phyloP scores from a whole-genome alignment of 2,797 vertebrate species.

The Eulemur mongoz region DNA sequence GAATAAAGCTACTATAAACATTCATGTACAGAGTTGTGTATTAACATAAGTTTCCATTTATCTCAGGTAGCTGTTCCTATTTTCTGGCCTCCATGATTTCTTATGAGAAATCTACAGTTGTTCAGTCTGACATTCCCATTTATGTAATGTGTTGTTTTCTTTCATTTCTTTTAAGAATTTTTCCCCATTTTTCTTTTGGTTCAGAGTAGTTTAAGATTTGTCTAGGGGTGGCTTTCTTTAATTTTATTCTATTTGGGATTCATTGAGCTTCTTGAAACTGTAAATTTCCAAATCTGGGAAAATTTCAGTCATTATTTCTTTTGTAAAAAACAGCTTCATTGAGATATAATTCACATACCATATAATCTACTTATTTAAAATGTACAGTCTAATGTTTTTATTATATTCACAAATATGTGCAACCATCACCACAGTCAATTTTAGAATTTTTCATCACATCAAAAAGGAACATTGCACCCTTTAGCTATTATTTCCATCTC shows the following conservation, averaged over 20 bases:
- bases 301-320: not conserved
- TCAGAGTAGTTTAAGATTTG: not conserved
- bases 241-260: not conserved
- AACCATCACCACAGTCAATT: not conserved
- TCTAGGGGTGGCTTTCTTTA: not conserved
- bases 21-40: not conserved
- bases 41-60: not conserved
- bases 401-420: not conserved
- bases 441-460: not conserved
- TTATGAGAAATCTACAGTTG: not conserved
- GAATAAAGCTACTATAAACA: not conserved
- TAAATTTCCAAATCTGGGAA: constrained; percentile 14
- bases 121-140: not conserved
- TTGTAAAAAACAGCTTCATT: not conserved
- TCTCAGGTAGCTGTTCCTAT: not conserved
- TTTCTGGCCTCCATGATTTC: not conserved
- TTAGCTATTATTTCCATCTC: not conserved
- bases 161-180: not conserved
- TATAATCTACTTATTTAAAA: not conserved
- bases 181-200: not conserved
- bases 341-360: not conserved
- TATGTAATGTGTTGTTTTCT: not conserved
- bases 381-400: not conserved
- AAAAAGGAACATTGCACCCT: not conserved
- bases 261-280: not conserved